Conservation (phyloP, 2,888 invertebrate genomes). For the Drepana falcataria region DNA sequence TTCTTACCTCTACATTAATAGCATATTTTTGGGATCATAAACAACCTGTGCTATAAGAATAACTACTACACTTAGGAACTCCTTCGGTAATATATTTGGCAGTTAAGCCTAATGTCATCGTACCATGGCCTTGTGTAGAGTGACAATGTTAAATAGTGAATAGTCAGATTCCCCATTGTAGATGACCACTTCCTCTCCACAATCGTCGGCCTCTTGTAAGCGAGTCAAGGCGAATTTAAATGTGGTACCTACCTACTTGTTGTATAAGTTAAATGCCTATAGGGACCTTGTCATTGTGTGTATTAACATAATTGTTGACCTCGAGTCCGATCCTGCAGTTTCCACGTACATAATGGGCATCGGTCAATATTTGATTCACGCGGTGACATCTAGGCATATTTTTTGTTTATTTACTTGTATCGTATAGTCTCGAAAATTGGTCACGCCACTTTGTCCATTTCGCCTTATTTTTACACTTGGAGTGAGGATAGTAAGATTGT, state of each 20-base stretch:
- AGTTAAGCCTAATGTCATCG: background rate
- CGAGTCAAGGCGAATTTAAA: conserved; percentile 63
- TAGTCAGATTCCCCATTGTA: conserved; percentile 46
- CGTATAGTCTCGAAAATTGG: no score
- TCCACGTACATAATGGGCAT: conserved; percentile 39
- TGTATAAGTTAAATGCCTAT: conserved; percentile 46
- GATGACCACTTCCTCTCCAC: conserved; percentile 52
- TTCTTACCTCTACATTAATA: no score
- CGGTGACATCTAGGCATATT: background rate
- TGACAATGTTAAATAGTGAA: conserved; percentile 40
- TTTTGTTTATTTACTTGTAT: no score
- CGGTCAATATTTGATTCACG: conserved; percentile 15
- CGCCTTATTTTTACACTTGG: no score
- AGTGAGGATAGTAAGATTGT: no score
- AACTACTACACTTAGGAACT: no score
- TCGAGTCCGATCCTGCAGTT: conserved; percentile 36
- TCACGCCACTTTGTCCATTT: no score
- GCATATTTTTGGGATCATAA: no score
- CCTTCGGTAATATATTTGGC: no score
- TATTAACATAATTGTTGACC: conserved; percentile 60
- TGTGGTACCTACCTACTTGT: conserved; percentile 28
- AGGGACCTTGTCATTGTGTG: conserved; percentile 57
- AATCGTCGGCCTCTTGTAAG: conserved; percentile 42
- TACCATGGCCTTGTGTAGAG: conserved; percentile 23
- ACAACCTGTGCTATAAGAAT: no score